Base-by-base conservation (phyloP, 2,888 invertebrate genomes). In the Cerastoderma edule region DNA sequence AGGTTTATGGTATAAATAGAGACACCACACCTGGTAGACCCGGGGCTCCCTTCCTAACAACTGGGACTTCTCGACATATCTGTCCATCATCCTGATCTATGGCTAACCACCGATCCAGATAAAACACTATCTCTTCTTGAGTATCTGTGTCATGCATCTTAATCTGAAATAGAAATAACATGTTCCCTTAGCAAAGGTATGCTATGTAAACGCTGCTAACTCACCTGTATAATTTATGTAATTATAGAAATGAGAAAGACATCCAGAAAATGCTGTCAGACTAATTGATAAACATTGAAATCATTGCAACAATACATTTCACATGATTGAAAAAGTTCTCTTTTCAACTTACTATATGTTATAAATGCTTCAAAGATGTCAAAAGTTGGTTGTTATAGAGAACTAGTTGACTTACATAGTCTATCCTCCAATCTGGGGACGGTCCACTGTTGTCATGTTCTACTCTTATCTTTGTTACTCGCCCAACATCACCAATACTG, bases 51-150 rank as follows among this genome's bases (percentile, higher is more conserved):
- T 85, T 84, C 57, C 81, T 74, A 3, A 80, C 68, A 22, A 87
- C 78, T n/a, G 89, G 86, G 67, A 88, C 78, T 72, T 91, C 91
- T 44, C 90, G 78, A 57, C 85, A 83, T 22, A 87, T 78, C 72
- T 87, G 85, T 67, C 87, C 85, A 81, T 89, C 90, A 57, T 87
- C 89, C 56, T 87, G 81, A 65, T 90, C 89, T 24, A 83, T 76
- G 32, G 89, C 86, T 66, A 91, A 78, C 91, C 91, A 91, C 30
- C 89, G 83, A 75, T 91, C 86, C 19, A 89, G 73, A 66, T 87
- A 87, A 68, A 91, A 86, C 44, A 85, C 69, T 1, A 86, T 66
- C 48, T 89, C 84, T 70, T 89, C 89, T 44, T 79, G 83, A 6
- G 89, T 88, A 66, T 86, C 82, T 27, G 50, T 44, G 71, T 89